Evolutionary conservation across 2,888 invertebrate species (phyloP).

Genomic region (Drosophila anomelani): DNA sequence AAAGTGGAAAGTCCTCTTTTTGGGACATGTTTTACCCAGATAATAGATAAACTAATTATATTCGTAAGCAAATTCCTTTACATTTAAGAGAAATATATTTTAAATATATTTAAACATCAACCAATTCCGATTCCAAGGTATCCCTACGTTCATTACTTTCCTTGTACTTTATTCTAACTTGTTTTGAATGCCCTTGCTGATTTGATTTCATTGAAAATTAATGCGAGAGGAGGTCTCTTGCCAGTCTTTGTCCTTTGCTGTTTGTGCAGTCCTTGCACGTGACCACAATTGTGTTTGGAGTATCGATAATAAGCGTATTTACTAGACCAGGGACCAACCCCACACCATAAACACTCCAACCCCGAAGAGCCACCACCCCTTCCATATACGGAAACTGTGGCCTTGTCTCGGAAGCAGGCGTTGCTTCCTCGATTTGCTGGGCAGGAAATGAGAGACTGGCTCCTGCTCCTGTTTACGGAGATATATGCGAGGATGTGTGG

Average conservation of each 20-base stretch:
- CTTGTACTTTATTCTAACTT: neutral
- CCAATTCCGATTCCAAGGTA: neutral
- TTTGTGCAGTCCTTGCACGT: slow-evolving; percentile 72
- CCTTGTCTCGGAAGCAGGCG: slow-evolving; percentile 72
- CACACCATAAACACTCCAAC: slow-evolving; percentile 11
- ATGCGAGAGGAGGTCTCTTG: slow-evolving; percentile 63
- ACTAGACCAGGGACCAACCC: slow-evolving; percentile 54
- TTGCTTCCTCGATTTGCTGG: slow-evolving; percentile 49
- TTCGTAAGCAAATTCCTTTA: neutral
- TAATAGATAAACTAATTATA: no score
- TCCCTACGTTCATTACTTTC: accelerated
- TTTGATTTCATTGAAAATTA: slow-evolving; percentile 81
- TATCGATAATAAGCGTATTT: slow-evolving; percentile 83
- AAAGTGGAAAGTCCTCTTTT: no score
- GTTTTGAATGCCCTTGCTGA: slow-evolving; percentile 53
- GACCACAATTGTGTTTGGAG: slow-evolving; percentile 83
- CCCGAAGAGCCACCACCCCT: slow-evolving; percentile 19
- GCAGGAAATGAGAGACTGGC: slow-evolving; percentile 62
- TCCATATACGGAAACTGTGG: slow-evolving; percentile 60
- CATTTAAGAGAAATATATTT: neutral
- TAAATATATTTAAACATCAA: neutral
- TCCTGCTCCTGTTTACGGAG: slow-evolving; percentile 15
- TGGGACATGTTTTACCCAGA: no score
- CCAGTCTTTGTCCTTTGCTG: slow-evolving; percentile 27
- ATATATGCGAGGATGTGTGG: slow-evolving; percentile 2